These are phyloP conservation scores for Nomada ferruginata DNA, from an alignment of 2,888 invertebrate species.

Conservation along the genomic window DNA sequence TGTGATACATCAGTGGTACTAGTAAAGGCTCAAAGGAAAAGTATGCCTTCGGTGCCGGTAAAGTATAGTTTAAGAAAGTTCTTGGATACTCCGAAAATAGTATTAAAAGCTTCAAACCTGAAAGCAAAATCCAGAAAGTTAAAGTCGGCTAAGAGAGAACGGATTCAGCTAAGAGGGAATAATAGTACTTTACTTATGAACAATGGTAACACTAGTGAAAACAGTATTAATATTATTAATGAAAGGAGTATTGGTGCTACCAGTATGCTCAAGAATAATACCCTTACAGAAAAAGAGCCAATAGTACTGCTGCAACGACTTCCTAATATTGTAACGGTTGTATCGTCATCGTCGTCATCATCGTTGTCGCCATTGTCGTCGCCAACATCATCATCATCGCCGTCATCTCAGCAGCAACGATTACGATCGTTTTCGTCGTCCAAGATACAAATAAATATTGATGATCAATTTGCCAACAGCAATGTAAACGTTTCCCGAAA, in stretches of 20 bases:
- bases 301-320: slow-evolving; percentile 39
- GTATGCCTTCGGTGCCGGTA: neutral
- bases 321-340: neutral
- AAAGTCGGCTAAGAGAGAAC: neutral
- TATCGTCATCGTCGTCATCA: neutral
- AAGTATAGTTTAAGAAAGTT: slow-evolving; percentile 48
- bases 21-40: slow-evolving; percentile 1
- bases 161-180: no score
- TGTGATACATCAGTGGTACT: neutral
- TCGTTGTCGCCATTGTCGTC: no score
- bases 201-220: no score
- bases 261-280: neutral
- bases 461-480: neutral
- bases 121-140: neutral
- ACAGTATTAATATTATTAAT: no score
- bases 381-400: no score
- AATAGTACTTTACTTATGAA: no score
- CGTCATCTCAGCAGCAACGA: no score
- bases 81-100: slow-evolving; percentile 73
- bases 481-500: neutral
- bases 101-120: slow-evolving; percentile 39
- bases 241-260: no score
- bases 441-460: neutral
- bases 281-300: slow-evolving; percentile 18
- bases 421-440: neutral